Evolutionary conservation across 2,797 vertebrate species (phyloP), one percentile per base, ranked within the genome.

Genomic region (Tadarida brasiliensis): DNA sequence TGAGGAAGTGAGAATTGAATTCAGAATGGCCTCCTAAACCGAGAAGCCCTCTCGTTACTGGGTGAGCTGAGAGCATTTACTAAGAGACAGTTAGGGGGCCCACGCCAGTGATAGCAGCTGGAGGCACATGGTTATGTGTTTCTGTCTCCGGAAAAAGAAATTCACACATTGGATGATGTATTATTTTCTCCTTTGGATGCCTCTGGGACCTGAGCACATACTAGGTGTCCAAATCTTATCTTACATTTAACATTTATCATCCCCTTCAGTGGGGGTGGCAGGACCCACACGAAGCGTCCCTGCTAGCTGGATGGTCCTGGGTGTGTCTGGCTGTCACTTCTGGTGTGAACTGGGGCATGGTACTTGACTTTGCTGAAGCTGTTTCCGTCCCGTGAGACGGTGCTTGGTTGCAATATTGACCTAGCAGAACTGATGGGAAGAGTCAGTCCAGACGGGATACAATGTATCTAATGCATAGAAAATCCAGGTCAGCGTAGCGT

Each of bases 1-100:
- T 15, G 56, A 33, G 35, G 65, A 94, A 39, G 95, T 94, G 96
- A 94, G 95, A 97, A 97, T 96, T 95, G 95, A 80, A 89, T 96
- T 94, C 77, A 28, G 63, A 83, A 71, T 1, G 63, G 81, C 47
- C 20, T 70, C 68, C 80, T 19, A 11, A 30, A 15, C 1, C 1
- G 35, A 67, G 30, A 1, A 24, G 54, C 78, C 61, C 49, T 63
- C 61, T 20, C 22, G 24, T 30, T 35, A 19, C 2, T 49, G 83
- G 63, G 2, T 59, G 74, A 47, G 47, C 63, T 44, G 3, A 5
- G 19, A 24, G 56, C 51, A 22, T 44, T 70, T 56, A 39, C 47
- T 51, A 12, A n/a, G 56, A 63, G 16, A 4, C 5, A 2, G 28
- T 6, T 14, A 9, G 20, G 11, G 65, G 86, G 47, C 11, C 35